Percentiles rank a stretch among this genome's conserved stretches.
Evolutionary conservation across 2,888 invertebrate species (phyloP).

Genomic region (Melolontha melolontha): DNA sequence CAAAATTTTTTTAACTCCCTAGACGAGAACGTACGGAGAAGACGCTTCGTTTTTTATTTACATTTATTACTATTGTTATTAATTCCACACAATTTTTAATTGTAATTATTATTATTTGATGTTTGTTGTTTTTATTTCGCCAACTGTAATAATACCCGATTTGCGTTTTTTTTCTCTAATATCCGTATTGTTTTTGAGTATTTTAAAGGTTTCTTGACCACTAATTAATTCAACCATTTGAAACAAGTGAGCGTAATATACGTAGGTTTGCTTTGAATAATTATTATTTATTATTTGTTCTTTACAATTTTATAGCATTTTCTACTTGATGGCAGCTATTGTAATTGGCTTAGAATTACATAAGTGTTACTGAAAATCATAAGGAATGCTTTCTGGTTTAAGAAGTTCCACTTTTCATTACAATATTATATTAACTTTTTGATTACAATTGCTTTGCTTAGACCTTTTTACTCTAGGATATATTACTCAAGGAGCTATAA

Average conservation of each 20-base stretch:
- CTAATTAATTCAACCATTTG: slow-evolving; percentile 13
- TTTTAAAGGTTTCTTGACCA: slow-evolving; percentile 26
- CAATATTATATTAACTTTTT: too few species aligned
- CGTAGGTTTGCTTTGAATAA: slow-evolving; percentile 40
- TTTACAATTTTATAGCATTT: slow-evolving; percentile 29
- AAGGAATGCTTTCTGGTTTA: not conserved
- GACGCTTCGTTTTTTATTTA: slow-evolving; percentile 45
- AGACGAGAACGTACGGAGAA: slow-evolving; percentile 47
- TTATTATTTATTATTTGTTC: slow-evolving; percentile 19
- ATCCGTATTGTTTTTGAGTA: slow-evolving; percentile 18
- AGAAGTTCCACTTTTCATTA: too few species aligned
- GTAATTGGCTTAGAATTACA: too few species aligned
- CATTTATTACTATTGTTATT: slow-evolving; percentile 30
- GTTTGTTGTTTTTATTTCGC: slow-evolving; percentile 52
- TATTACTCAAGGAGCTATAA: too few species aligned
- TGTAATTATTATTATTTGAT: slow-evolving; percentile 37
- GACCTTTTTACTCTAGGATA: too few species aligned
- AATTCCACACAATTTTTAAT: slow-evolving; percentile 44
- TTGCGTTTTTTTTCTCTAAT: slow-evolving; percentile 14
- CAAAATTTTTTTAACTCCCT: slow-evolving; percentile 45
- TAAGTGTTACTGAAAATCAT: not conserved
- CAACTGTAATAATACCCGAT: slow-evolving; percentile 39
- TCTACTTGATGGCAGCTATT: not conserved
- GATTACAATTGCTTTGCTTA: too few species aligned
- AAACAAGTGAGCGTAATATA: slow-evolving; percentile 16